Percentiles rank a stretch among this genome's conserved stretches.
Conservation (phyloP, 1,140 invertebrate genomes). For the Nasonia giraulti region DNA sequence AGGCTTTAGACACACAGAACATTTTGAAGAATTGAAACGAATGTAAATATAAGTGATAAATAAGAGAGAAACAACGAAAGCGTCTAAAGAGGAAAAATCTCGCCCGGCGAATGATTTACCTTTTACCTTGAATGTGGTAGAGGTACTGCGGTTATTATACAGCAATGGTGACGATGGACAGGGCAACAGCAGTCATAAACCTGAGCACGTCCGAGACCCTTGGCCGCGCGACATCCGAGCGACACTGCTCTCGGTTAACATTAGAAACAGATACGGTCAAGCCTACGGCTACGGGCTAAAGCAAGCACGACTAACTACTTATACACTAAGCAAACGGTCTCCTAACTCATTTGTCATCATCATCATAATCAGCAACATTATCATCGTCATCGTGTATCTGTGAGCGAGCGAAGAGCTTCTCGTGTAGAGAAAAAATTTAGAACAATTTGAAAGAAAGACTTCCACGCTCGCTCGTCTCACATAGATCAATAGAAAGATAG, state of each 20-base stretch:
- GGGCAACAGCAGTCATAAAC: slow-evolving; percentile 68
- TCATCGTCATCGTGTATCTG: too few species aligned
- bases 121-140: slow-evolving; percentile 70
- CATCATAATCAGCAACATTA: background rate
- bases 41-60: slow-evolving; percentile 1
- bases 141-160: slow-evolving; percentile 67
- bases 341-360: background rate
- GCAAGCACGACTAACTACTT: slow-evolving; percentile 47
- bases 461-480: slow-evolving; percentile 9
- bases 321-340: slow-evolving; percentile 5
- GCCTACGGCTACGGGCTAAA: slow-evolving; percentile 50
- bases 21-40: background rate
- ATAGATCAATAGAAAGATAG: background rate
- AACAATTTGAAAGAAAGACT: background rate
- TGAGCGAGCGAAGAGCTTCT: too few species aligned
- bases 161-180: slow-evolving; percentile 70
- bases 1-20: slow-evolving; percentile 1
- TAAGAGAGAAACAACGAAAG: slow-evolving; percentile 6
- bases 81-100: slow-evolving; percentile 50
- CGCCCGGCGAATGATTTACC: slow-evolving; percentile 58
- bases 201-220: slow-evolving; percentile 67
- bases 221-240: slow-evolving; percentile 65
- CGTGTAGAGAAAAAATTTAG: background rate
- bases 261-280: slow-evolving; percentile 67
- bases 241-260: slow-evolving; percentile 69